Evolutionary conservation across 2,888 invertebrate genomes (phyloP).

Genomic region (Oxycera nigricornis): DNA sequence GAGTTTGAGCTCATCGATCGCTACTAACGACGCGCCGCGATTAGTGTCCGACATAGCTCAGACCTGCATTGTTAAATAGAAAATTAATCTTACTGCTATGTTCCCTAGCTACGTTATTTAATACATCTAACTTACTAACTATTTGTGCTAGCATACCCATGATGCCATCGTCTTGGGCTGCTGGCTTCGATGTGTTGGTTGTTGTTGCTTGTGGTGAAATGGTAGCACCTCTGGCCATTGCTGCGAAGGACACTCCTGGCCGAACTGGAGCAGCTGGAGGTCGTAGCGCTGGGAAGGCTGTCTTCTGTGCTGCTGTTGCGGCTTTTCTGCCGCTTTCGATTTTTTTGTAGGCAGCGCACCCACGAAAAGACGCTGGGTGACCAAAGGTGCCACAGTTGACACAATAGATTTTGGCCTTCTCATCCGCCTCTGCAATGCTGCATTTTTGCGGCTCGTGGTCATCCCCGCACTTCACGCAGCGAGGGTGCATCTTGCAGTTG

Average conservation of each 20-base stretch:
- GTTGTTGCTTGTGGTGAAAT: neutral
- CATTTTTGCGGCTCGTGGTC: slow-evolving; percentile 15
- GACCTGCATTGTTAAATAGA: neutral
- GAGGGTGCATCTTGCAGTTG: slow-evolving; percentile 32
- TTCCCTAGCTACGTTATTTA: neutral
- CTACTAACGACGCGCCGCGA: too few relatives aligned
- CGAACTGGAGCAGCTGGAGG: neutral
- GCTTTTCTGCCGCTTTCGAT: neutral
- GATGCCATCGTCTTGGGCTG: too few relatives aligned
- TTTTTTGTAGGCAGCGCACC: slow-evolving; percentile 25
- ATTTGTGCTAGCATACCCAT: neutral
- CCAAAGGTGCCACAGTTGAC: slow-evolving; percentile 17
- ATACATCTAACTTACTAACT: neutral
- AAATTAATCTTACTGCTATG: neutral
- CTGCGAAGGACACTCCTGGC: neutral
- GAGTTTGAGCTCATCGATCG: too few relatives aligned
- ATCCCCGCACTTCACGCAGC: slow-evolving; percentile 26
- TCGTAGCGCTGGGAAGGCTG: neutral
- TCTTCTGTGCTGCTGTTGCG: neutral
- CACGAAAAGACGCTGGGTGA: slow-evolving; percentile 24
- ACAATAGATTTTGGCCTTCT: neutral
- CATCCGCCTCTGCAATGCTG: neutral
- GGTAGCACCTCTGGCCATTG: neutral
- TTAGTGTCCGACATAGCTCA: too few relatives aligned
- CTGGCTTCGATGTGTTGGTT: neutral